Conservation (phyloP, 2,888 invertebrate species). For the Parthenolecanium corni region DNA sequence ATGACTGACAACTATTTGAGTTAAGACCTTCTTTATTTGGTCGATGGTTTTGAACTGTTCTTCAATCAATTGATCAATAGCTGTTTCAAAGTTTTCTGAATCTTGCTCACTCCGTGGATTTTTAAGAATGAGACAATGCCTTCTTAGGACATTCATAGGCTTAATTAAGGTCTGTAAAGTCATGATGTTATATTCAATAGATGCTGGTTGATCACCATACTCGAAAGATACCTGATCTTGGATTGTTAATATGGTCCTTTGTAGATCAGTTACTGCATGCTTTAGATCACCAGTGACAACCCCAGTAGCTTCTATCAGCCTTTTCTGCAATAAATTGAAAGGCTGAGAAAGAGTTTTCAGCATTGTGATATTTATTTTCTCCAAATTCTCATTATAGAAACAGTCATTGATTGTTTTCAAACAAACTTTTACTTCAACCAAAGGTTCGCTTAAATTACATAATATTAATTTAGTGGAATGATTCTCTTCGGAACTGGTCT, state of each 20-base stretch:
- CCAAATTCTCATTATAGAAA: slow-evolving; percentile 32
- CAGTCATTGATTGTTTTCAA: slow-evolving; percentile 31
- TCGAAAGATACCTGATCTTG: slow-evolving; percentile 34
- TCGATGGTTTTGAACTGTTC: slow-evolving; percentile 6
- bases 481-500: slow-evolving; percentile 22
- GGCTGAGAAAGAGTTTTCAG: slow-evolving; percentile 33
- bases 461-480: slow-evolving; percentile 25
- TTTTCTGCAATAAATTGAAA: slow-evolving; percentile 33
- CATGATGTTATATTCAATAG: slow-evolving; percentile 33
- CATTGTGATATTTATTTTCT: slow-evolving; percentile 32
- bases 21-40: slow-evolving; percentile 4
- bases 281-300: slow-evolving; percentile 32
- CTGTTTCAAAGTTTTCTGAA: background rate
- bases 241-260: slow-evolving; percentile 34
- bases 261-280: slow-evolving; percentile 34
- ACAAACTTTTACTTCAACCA: slow-evolving; percentile 31
- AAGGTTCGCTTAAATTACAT: slow-evolving; percentile 31
- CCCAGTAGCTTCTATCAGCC: slow-evolving; percentile 32
- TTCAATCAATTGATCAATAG: background rate
- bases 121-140: slow-evolving; percentile 25
- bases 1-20: background rate
- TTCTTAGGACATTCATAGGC: slow-evolving; percentile 33
- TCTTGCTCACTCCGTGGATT: background rate
- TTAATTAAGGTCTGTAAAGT: slow-evolving; percentile 33
- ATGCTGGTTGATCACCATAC: slow-evolving; percentile 33